Percentiles rank a stretch among this genome's conserved stretches.
phyloP scores from a whole-genome alignment of 2,113 vertebrate genomes.

The Austrofundulus limnaeus region DNA sequence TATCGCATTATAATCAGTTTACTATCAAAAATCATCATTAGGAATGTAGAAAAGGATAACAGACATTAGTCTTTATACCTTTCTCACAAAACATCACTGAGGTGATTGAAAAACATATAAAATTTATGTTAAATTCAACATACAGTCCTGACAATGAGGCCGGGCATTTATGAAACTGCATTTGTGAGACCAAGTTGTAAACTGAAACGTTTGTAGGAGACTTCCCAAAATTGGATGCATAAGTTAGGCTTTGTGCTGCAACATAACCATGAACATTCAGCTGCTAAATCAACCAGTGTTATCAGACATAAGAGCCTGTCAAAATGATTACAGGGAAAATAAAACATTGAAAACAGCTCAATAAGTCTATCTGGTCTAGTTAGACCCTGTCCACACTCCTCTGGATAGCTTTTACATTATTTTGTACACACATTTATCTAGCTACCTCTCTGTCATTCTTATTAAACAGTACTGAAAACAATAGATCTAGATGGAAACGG shows the following conservation, averaged over 20 bases:
- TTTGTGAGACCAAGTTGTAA: neutral
- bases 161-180: slow-evolving; percentile 15
- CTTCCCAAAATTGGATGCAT: slow-evolving; percentile 9
- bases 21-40: slow-evolving; percentile 39
- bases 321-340: no score
- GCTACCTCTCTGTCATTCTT: no score
- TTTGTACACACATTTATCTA: no score
- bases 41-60: slow-evolving; percentile 57
- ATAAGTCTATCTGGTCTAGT: no score
- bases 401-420: no score
- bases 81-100: slow-evolving; percentile 40
- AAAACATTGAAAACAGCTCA: no score
- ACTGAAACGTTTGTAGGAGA: neutral
- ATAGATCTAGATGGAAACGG: no score
- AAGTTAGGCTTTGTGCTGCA: slow-evolving; percentile 12
- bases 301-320: slow-evolving; percentile 29
- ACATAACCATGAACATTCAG: slow-evolving; percentile 24
- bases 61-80: slow-evolving; percentile 27
- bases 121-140: slow-evolving; percentile 25
- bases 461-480: no score
- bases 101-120: slow-evolving; percentile 41
- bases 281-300: slow-evolving; percentile 17
- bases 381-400: no score
- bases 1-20: slow-evolving; percentile 28
- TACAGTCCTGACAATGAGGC: slow-evolving; percentile 25